Percentiles rank a stretch among this genome's conserved stretches.
phyloP scores from a whole-genome alignment of 2,113 vertebrate species.

The Speoplatyrhinus poulsoni region DNA sequence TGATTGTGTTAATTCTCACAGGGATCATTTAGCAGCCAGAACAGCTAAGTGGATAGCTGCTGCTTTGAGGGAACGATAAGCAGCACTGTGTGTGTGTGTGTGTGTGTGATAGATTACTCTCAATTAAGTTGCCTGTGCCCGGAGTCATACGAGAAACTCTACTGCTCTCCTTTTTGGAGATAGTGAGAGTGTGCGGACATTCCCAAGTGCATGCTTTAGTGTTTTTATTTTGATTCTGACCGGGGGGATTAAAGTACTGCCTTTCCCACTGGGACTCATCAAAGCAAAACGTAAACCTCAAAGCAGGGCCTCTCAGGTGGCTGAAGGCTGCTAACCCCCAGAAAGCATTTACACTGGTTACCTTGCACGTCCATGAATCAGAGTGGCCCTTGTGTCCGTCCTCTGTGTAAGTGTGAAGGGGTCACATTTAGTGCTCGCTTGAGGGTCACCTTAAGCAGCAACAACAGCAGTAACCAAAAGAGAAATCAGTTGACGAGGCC shows the following conservation, averaged over 20 bases:
- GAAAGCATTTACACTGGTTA: neutral
- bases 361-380: neutral
- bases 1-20: constrained; percentile 26
- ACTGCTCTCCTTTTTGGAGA: neutral
- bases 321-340: neutral
- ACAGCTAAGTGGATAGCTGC: constrained; percentile 12
- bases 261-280: constrained; percentile 29
- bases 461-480: constrained; percentile 10
- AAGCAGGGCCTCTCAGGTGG: constrained; percentile 1
- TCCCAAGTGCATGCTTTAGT: neutral
- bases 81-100: neutral
- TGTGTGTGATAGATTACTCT: neutral
- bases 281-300: constrained; percentile 19
- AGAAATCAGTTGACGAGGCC: constrained; percentile 6
- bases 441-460: constrained; percentile 6
- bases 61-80: constrained; percentile 4
- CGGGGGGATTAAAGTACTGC: constrained; percentile 8
- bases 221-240: constrained; percentile 1
- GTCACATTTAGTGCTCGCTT: constrained; percentile 2
- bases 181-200: neutral
- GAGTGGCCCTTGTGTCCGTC: neutral
- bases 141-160: neutral
- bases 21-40: constrained; percentile 10
- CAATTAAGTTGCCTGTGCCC: neutral
- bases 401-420: neutral